Evolutionary conservation across 2,888 invertebrate genomes (phyloP), one percentile per base, ranked within the genome.

Genomic region (Drosophila cognata): DNA sequence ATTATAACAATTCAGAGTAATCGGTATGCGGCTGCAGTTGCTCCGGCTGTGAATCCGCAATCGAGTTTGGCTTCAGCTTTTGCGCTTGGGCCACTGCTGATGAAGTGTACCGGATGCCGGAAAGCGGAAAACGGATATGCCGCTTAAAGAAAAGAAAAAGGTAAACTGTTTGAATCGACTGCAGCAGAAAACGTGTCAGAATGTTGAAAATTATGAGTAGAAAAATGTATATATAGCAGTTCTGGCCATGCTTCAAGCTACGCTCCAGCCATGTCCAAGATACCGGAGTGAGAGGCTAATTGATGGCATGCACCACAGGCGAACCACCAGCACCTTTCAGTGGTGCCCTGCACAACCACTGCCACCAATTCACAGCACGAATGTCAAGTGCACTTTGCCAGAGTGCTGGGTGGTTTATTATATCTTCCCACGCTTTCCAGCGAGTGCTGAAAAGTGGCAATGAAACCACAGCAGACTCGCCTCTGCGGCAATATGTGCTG

Each of bases 1-100:
- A 83, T 88, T 86, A 88, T 81, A 85, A 88, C 88, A 85, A 71
- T 74, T 74, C 67, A 57, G n/a, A 55, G 77, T 74, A 77, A 82
- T 79, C 78, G 79, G 38, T 71, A 46, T 74, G 75, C 66, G 68
- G 58, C 66, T 69, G 75, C 70, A 71, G 36, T 55, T 50, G 52
- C 56, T 55, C n/a, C 50, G 41, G 11, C 61, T 33, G 50, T 33
- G 46, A 46, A 46, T 43, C 51, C 31, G n/a, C 18, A 38, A 13
- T 38, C 18, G n/a, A 31, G 35, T 41, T 68, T 36, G 33, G 56
- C 59, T 56, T 35, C 28, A 50, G 41, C 46, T 56, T 18, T 6
- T 5, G 64, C 57, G 46, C 18, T 53, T 16, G 36, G 28, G 41
- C 29, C 4, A 36, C 10, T 36, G 53, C 55, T 65, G 77, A 73